Evolutionary conservation across 2,797 vertebrate genomes (phyloP).

Genomic region (Agapornis canus): DNA sequence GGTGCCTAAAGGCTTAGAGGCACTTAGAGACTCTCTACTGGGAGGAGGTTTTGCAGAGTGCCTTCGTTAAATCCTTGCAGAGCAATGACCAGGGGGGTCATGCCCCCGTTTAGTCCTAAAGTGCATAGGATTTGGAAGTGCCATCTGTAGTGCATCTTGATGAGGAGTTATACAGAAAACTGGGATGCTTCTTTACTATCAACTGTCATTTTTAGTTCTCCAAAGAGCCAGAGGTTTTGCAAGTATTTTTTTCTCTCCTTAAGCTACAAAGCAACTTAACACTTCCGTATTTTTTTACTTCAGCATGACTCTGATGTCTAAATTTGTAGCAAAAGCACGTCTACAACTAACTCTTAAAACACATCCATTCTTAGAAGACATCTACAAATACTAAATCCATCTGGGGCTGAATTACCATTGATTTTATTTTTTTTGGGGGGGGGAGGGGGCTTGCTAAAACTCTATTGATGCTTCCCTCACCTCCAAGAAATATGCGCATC

Average conservation of each 20-base stretch:
- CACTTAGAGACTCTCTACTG: background rate
- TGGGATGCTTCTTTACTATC: background rate
- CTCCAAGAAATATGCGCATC: background rate
- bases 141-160: background rate
- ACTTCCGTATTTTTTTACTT: background rate
- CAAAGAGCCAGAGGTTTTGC: background rate
- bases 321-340: background rate
- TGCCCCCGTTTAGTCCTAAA: background rate
- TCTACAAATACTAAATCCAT: slow-evolving; percentile 28
- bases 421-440: background rate
- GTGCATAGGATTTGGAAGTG: background rate
- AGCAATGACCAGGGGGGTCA: background rate
- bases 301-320: background rate
- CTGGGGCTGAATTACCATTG: background rate
- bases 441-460: background rate
- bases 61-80: background rate
- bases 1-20: background rate
- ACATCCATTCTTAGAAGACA: background rate
- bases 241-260: background rate
- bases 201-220: background rate
- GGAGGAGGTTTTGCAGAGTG: background rate
- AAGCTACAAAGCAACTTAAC: background rate
- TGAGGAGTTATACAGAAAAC: background rate
- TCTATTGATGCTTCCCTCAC: background rate
- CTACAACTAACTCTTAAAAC: background rate